Percentiles rank a stretch among this genome's conserved stretches.
These are phyloP conservation scores for Hydropotes inermis DNA, from an alignment of 2,113 vertebrate species.

Conservation along the genomic window DNA sequence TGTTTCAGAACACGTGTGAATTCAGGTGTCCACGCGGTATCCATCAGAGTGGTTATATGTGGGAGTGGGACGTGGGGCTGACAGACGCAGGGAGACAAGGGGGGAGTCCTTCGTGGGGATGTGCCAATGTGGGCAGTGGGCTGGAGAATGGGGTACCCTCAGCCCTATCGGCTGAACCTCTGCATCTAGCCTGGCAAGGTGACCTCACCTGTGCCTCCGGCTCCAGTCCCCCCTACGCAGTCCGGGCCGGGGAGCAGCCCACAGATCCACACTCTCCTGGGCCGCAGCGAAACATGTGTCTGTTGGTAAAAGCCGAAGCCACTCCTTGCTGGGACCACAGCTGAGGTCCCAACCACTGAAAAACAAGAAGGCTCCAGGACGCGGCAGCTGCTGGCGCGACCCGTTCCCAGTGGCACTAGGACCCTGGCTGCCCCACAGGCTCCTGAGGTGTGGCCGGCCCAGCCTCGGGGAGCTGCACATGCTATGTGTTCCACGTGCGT, in stretches of 20 bases:
- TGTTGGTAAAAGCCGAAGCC: neutral
- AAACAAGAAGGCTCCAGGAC: too few relatives aligned
- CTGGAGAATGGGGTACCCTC: neutral
- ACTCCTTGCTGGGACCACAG: neutral
- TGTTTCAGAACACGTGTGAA: neutral
- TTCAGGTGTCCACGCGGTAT: accelerated
- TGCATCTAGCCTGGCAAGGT: neutral
- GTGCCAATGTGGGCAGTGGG: accelerated
- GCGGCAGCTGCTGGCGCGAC: accelerated
- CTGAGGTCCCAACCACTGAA: neutral
- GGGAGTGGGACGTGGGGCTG: neutral
- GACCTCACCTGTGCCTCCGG: neutral
- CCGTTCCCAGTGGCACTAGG: neutral
- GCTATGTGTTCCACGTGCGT: too few relatives aligned
- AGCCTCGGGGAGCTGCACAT: neutral
- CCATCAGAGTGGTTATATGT: neutral
- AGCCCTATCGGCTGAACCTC: neutral
- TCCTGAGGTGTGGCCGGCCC: neutral
- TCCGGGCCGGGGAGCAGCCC: neutral
- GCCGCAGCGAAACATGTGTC: neutral
- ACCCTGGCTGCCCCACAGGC: neutral
- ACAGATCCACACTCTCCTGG: neutral
- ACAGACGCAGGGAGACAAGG: neutral
- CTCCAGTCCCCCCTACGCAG: neutral
- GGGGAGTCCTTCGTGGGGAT: neutral